Evolutionary conservation across 2,113 vertebrate species (phyloP).

Genomic region (Cheilinus undulatus): DNA sequence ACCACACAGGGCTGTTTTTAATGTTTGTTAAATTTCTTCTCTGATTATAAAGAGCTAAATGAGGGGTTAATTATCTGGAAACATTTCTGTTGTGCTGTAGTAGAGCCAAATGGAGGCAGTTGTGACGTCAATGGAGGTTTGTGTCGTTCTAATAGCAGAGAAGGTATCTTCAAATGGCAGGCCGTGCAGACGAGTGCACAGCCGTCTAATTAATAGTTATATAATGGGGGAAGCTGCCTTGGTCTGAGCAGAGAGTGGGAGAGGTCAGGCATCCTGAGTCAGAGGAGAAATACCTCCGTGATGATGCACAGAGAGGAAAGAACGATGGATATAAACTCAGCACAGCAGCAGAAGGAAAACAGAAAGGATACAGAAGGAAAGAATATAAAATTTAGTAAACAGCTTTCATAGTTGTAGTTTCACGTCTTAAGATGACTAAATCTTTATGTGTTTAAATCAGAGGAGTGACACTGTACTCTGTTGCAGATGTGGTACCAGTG

Average conservation of each 20-base stretch:
- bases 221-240: conserved; percentile 18
- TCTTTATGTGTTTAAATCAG: too few species aligned
- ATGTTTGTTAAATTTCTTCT: neutral
- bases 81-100: neutral
- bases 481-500: too few species aligned
- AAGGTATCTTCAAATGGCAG: conserved; percentile 24
- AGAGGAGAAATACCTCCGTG: neutral
- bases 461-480: too few species aligned
- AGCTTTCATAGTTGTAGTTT: too few species aligned
- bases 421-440: too few species aligned
- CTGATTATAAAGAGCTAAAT: neutral
- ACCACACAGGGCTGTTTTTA: neutral
- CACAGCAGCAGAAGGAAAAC: too few species aligned
- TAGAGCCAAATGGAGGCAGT: neutral
- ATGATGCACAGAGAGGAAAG: neutral
- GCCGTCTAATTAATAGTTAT: conserved; percentile 48
- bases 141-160: conserved; percentile 15
- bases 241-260: conserved; percentile 14
- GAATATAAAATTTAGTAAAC: too few species aligned
- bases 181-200: conserved; percentile 8
- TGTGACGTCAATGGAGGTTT: neutral
- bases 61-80: neutral
- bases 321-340: neutral
- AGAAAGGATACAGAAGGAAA: too few species aligned
- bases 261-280: conserved; percentile 6